Percentiles rank a stretch among this genome's conserved stretches.
These are phyloP conservation scores for Archilochus colubris DNA, from an alignment of 2,113 vertebrate species.

Conservation along the genomic window DNA sequence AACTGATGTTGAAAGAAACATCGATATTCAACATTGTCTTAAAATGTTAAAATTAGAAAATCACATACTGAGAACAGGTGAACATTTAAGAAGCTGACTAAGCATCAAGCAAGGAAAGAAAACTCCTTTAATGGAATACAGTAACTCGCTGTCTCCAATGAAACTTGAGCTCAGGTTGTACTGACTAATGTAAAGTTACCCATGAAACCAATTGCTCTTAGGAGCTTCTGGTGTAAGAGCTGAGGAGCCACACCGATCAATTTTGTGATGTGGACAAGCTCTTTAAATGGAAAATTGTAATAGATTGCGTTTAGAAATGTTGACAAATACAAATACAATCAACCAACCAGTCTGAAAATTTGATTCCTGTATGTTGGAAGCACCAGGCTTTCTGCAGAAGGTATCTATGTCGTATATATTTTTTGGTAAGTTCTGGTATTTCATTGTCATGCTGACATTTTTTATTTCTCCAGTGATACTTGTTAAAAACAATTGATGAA, in stretches of 20 bases:
- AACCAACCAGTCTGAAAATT: not conserved
- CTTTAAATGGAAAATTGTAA: not conserved
- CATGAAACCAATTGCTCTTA: not conserved
- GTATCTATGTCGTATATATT: not conserved
- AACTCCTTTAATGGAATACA: constrained; percentile 22
- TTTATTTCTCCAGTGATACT: not conserved
- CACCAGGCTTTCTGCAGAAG: not conserved
- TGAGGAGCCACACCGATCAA: not conserved
- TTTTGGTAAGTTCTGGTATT: not conserved
- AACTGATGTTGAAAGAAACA: not conserved
- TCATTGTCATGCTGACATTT: constrained; percentile 7
- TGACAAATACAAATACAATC: not conserved
- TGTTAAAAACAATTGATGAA: constrained; percentile 20
- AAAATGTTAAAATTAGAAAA: not conserved
- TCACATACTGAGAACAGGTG: not conserved
- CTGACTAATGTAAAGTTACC: constrained; percentile 12
- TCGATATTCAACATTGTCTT: not conserved
- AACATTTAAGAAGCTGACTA: not conserved
- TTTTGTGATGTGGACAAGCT: not conserved
- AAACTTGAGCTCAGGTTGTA: not conserved
- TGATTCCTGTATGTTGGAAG: not conserved
- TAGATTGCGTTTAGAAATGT: not conserved
- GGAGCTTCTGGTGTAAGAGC: not conserved
- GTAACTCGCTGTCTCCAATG: not conserved
- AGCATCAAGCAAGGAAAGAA: constrained; percentile 12